Base-by-base conservation (phyloP, 2,797 vertebrate species). In the Phalloptychus januarius region DNA sequence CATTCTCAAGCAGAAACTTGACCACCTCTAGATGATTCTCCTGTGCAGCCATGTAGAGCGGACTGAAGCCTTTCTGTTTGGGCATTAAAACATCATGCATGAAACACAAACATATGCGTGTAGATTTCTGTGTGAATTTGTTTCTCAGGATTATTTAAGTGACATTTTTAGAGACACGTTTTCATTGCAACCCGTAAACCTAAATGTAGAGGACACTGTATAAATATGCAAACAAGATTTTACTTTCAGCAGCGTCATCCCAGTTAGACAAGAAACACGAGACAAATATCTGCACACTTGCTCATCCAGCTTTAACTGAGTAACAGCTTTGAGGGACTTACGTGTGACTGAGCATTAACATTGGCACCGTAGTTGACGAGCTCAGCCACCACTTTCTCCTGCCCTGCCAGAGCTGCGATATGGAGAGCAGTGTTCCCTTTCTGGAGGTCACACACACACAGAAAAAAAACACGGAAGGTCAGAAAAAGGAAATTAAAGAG, bases 341-440 rank as follows among this genome's bases (percentile, higher is more conserved):
- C 98, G 94, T 98, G 98, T 18, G 98, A 99, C 92, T 99, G 98
- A 0, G 97, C 97, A 15, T 99, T 99, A 90, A 99, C 97, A 0
- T 99, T 99, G 94, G 97, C 98, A 52, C 97, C 97, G 0, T 97
- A 98, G 92, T 97, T 96, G 83, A 96, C 96, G 10, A 99, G 96
- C 82, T 99, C 98, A 81, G 96, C 96, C 82, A 99, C 97, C 90
- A 99, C 98, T 5, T 97, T 97, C 70, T 97, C 97, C 85, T 99
- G 98, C 58, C 98, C 98, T 1, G 98, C 98, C 76, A 99, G 91
- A 20, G 98, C 97, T 25, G 98, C 98, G 0, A 99, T 99, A 92
- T 99, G 98, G 83, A 99, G 95, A 63, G 97, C 98, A 0, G 98
- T 99, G 94, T 99, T 99, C 80, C 98, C 98, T 86, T 99, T 99